phyloP scores from a whole-genome alignment of 2,888 invertebrate species.

The Pandemis corylana region DNA sequence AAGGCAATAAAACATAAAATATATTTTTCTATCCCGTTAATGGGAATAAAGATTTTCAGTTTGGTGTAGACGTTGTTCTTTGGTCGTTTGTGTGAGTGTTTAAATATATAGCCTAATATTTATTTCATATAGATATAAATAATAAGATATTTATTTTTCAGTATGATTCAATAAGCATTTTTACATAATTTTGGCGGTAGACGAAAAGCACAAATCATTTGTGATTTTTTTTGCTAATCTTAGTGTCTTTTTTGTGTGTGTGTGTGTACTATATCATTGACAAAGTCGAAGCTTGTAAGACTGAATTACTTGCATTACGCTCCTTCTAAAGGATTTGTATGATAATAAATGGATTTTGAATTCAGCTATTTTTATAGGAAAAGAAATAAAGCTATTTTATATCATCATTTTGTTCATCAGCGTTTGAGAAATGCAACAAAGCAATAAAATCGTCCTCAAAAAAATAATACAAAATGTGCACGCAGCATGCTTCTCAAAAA shows the following conservation, averaged over 20 bases:
- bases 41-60: background rate
- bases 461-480: background rate
- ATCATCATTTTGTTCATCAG: background rate
- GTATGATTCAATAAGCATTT: background rate
- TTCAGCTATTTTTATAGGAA: constrained; percentile 73
- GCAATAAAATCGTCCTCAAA: background rate
- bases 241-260: constrained; percentile 11
- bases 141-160: too few species aligned
- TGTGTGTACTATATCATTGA: constrained; percentile 46
- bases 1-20: constrained; percentile 41
- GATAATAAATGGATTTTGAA: constrained; percentile 66
- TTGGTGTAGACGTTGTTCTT: background rate
- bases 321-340: constrained; percentile 79
- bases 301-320: constrained; percentile 66
- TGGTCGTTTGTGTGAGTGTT: constrained; percentile 14
- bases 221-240: constrained; percentile 2
- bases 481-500: too few species aligned
- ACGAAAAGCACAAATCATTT: background rate
- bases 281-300: constrained; percentile 78
- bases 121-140: background rate
- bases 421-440: background rate
- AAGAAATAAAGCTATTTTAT: background rate
- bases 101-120: background rate
- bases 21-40: constrained; percentile 54
- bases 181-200: background rate